phyloP scores from a whole-genome alignment of 2,888 invertebrate genomes.

The Amphimallon solstitiale region DNA sequence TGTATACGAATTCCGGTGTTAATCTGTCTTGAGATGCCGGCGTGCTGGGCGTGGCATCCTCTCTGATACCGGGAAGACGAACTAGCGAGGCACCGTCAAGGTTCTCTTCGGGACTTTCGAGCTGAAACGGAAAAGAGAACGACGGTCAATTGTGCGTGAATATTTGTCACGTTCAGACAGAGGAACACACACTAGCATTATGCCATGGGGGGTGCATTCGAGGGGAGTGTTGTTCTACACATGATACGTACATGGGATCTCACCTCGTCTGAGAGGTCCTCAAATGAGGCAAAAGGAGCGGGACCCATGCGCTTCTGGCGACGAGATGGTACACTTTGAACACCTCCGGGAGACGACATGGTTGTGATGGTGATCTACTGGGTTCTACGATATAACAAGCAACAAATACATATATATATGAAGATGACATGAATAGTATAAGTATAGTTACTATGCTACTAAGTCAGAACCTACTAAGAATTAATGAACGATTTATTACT shows the following conservation, averaged over 20 bases:
- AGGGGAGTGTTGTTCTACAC: slow-evolving; percentile 48
- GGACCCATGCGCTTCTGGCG: slow-evolving; percentile 86
- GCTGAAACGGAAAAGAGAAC: slow-evolving; percentile 59
- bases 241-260: slow-evolving; percentile 71
- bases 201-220: slow-evolving; percentile 19
- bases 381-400: slow-evolving; percentile 53
- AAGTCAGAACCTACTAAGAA: too few species aligned
- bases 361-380: slow-evolving; percentile 48
- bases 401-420: slow-evolving; percentile 31
- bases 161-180: not conserved
- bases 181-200: slow-evolving; percentile 22
- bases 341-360: slow-evolving; percentile 56
- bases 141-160: not conserved
- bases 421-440: slow-evolving; percentile 1
- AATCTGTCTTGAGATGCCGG: slow-evolving; percentile 43
- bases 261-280: slow-evolving; percentile 88
- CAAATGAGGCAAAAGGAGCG: slow-evolving; percentile 94
- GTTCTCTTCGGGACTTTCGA: slow-evolving; percentile 69
- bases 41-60: slow-evolving; percentile 62
- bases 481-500: too few species aligned
- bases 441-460: too few species aligned
- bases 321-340: slow-evolving; percentile 50
- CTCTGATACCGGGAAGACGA: slow-evolving; percentile 68
- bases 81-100: slow-evolving; percentile 63
- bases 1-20: slow-evolving; percentile 49